Base-by-base conservation (phyloP, 2,888 invertebrate species). In the Oasisia sp. region DNA sequence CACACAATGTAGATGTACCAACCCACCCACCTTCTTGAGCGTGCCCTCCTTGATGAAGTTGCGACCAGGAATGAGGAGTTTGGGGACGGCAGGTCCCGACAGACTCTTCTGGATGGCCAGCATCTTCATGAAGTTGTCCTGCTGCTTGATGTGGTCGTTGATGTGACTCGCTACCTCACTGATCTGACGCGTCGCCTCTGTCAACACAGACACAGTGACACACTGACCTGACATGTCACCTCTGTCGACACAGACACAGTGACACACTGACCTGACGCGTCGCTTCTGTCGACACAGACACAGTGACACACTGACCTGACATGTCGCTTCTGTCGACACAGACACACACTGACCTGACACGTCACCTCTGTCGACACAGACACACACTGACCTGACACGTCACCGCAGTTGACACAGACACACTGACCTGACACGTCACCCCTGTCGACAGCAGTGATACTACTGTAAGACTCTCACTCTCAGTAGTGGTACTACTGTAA, bases 101-200 rank as follows among this genome's bases (percentile, higher is more conserved):
- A 98, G 96, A 89, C 97, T 97, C 92, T 97, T 97, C 95, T 98
- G 98, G 32, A 98, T 96, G 95, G 97, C 97, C 27, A 98, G 95
- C 94, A 98, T 96, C 94, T 97, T 97, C 95, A 97, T 97, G 91
- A 97, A 97, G 94, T 98, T 97, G 95, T 98, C 98, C 95, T 98
- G 97, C 94, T 98, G 97, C 93, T 97, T 97, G 5, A 98, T 97
- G 91, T 97, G 97, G n/a, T 97, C 97, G 94, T 98, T 97, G 91
- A 98, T 98, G 95, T 98, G 98, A 5, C 97, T 96, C 0, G 98
- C 98, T 27, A 97, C 97, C 93, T 97, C 97, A 95, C 97, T 97
- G 32, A 98, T 97, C 96, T 97, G 97, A 93, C 97, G 97, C 32
- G 98, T 96, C 0, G 98, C 98, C 93, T 97, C 98, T 97, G 95